Evolutionary conservation across 2,113 vertebrate genomes (phyloP).

Genomic region (Neotoma lepida): DNA sequence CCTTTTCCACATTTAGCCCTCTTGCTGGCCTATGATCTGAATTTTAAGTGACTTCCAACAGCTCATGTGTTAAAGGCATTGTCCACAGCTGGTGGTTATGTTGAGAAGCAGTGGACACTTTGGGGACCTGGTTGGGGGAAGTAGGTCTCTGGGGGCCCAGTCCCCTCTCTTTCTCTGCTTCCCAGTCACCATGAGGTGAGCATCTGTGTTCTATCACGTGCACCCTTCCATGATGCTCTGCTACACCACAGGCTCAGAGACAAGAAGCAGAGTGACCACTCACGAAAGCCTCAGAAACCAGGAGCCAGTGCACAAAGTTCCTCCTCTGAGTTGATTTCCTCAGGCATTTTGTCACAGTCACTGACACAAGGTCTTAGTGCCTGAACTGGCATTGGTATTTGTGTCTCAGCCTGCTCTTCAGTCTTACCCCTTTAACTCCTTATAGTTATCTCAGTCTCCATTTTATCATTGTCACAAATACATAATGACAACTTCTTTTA

Average conservation of each 20-base stretch:
- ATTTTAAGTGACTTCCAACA: neutral
- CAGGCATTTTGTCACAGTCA: neutral
- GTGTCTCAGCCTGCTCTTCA: constrained; percentile 5
- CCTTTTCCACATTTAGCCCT: too few relatives aligned
- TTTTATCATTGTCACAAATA: neutral
- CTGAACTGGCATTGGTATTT: neutral
- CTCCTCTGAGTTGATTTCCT: neutral
- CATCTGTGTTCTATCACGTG: neutral
- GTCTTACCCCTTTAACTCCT: neutral
- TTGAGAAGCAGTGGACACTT: neutral
- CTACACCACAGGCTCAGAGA: neutral
- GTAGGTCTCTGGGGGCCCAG: neutral
- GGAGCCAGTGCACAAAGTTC: neutral
- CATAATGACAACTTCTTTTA: neutral
- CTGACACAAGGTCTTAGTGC: neutral
- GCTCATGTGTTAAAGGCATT: neutral
- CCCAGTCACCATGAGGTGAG: neutral
- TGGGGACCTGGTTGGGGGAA: neutral
- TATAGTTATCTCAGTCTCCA: neutral
- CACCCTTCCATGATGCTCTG: neutral
- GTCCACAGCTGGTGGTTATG: neutral
- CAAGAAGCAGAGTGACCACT: neutral
- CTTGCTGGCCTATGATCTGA: neutral
- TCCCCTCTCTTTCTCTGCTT: neutral
- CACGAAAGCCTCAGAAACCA: neutral